Evolutionary conservation across 37 sponge, comb jelly and placozoan species (phyloP), one percentile per base, ranked within the genome.

Genomic region (Tethya wilhelma): DNA sequence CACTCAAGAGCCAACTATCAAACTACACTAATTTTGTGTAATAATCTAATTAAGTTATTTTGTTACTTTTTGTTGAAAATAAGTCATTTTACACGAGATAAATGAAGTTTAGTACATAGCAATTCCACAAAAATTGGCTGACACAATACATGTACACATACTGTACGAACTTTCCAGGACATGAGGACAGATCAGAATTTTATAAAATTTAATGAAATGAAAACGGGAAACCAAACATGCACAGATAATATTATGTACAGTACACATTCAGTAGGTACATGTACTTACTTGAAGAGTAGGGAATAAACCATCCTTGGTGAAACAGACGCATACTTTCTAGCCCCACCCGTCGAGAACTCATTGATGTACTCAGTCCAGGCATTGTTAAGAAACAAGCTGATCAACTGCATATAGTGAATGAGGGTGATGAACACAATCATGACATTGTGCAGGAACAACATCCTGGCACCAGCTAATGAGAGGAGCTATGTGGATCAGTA

Each of bases 331-430:
- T 86, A 89, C 67, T 82, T 93, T 44, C 74, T 81, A 39, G 46
- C 44, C 0, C 49, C 33, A 1, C 36, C 26, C 4, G 63, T 46
- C 31, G 19, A 38, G 30, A 69, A 83, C 63, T 94, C 88, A 8
- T 71, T 37, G 31, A 94, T 71, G 49, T 85, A 94, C n/a, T 65
- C 68, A 17, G 77, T 62, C 94, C 94, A 94, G 11, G 79, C 90
- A 56, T 73, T 64, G 17, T 44, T 44, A 33, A 79, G 2, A 55
- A 90, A 94, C 82, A 94, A 44, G 17, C 83, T 46, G 36, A 94
- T 38, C 14, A 90, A 32, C 94, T 94, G 63, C 22, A 70, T 5
- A n/a, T 34, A 31, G 17, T 23, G 58, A 76, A 53, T 38, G 20
- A 62, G 0, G 38, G n/a, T 11, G 0, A 59, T 53, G 29, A 19